Percentiles rank a stretch among this genome's conserved stretches.
Evolutionary conservation across 2,888 invertebrate species (phyloP).

Genomic region (Leucophenga maculata): DNA sequence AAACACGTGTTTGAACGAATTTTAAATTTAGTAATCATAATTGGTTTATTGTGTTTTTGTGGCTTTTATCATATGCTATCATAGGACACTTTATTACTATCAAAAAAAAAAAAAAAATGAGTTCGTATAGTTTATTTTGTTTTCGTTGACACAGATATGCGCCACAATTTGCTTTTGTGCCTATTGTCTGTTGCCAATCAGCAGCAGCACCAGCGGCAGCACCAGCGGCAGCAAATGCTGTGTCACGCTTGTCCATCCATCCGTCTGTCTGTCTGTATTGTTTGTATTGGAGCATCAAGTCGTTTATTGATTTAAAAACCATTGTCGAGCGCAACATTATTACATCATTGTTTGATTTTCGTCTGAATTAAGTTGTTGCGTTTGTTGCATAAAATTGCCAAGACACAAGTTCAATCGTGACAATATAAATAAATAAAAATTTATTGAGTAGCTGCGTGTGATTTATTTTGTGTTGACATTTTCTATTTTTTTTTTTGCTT

Average conservation of each 20-base stretch:
- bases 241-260: not conserved
- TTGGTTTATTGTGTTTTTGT: too few relatives aligned
- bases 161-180: too few relatives aligned
- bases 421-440: constrained; percentile 18
- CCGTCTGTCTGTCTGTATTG: constrained; percentile 5
- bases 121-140: too few relatives aligned
- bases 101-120: too few relatives aligned
- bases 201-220: not conserved
- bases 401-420: constrained; percentile 1
- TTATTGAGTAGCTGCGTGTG: not conserved
- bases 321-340: not conserved
- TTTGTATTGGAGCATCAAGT: not conserved
- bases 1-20: too few relatives aligned
- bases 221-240: too few relatives aligned
- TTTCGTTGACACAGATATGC: too few relatives aligned
- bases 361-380: not conserved
- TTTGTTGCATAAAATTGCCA: constrained; percentile 4
- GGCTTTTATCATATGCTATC: too few relatives aligned
- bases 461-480: constrained; percentile 19
- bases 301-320: not conserved
- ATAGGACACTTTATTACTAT: too few relatives aligned
- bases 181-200: too few relatives aligned
- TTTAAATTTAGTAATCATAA: too few relatives aligned
- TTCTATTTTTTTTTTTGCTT: not conserved
- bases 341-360: constrained; percentile 1